Evolutionary conservation across 2,797 vertebrate species (phyloP).

Genomic region (Iguana delicatissima): DNA sequence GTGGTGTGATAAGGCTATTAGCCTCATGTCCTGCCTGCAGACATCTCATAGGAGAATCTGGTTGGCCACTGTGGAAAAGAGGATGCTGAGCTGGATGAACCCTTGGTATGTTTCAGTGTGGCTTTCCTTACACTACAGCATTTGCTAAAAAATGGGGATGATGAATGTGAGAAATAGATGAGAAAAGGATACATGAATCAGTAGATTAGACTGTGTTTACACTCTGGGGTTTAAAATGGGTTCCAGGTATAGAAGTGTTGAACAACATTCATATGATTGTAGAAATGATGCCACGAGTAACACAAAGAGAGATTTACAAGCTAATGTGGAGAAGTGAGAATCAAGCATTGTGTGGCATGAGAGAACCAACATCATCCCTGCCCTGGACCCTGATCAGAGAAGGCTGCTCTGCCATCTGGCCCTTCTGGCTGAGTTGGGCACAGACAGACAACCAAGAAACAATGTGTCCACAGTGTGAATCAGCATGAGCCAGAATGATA

Average conservation of each 20-base stretch:
- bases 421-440: not conserved
- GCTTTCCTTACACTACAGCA: not conserved
- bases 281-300: not conserved
- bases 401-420: not conserved
- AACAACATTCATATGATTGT: not conserved
- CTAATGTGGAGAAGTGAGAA: not conserved
- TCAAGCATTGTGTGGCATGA: not conserved
- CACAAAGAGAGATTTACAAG: not conserved
- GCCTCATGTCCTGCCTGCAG: not conserved
- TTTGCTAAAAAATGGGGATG: not conserved
- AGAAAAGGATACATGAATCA: not conserved
- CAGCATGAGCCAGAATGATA: not conserved
- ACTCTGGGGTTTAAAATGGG: not conserved
- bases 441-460: not conserved
- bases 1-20: not conserved
- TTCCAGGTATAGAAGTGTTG: not conserved
- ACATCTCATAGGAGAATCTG: not conserved
- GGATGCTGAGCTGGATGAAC: not conserved
- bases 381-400: not conserved
- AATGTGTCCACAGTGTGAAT: not conserved
- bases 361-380: not conserved
- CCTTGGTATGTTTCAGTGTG: not conserved
- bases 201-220: not conserved
- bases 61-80: not conserved
- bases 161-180: not conserved